Evolutionary conservation across 2,113 vertebrate species (phyloP).

Genomic region (Hystrix cristata): DNA sequence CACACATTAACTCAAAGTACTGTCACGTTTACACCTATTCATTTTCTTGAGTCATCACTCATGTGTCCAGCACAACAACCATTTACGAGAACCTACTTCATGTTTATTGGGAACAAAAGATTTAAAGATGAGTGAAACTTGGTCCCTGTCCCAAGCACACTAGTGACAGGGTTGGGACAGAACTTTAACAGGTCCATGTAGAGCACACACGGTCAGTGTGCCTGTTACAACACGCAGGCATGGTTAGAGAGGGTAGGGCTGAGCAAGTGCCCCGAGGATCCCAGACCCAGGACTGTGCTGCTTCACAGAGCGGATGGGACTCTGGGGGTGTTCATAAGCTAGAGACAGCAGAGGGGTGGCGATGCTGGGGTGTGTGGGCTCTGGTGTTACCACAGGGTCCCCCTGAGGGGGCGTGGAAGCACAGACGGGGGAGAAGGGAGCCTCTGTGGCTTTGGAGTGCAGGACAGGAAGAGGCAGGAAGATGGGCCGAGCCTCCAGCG

Average conservation of each 20-base stretch:
- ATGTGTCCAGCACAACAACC: not conserved
- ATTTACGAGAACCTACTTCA: not conserved
- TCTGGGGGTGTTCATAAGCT: not conserved
- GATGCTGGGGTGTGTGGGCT: not conserved
- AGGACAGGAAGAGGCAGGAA: conserved; percentile 19
- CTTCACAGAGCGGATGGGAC: not conserved
- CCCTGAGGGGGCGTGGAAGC: no score
- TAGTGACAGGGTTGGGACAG: not conserved
- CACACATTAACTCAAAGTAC: not conserved
- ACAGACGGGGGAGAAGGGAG: not conserved
- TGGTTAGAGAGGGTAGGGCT: not conserved
- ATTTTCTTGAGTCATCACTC: not conserved
- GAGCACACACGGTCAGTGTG: not conserved
- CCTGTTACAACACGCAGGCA: not conserved
- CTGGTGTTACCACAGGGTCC: not conserved
- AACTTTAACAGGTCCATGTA: not conserved
- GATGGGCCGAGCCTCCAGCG: not conserved
- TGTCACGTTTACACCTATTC: not conserved
- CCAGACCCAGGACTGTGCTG: not conserved
- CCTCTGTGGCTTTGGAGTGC: not conserved
- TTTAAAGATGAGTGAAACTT: not conserved
- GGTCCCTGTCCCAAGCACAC: not conserved
- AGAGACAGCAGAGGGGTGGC: not conserved
- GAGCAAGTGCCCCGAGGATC: not conserved
- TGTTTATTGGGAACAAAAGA: not conserved